These are phyloP conservation scores for Liposcelis brunnea DNA, from an alignment of 2,888 invertebrate species.

Conservation along the genomic window DNA sequence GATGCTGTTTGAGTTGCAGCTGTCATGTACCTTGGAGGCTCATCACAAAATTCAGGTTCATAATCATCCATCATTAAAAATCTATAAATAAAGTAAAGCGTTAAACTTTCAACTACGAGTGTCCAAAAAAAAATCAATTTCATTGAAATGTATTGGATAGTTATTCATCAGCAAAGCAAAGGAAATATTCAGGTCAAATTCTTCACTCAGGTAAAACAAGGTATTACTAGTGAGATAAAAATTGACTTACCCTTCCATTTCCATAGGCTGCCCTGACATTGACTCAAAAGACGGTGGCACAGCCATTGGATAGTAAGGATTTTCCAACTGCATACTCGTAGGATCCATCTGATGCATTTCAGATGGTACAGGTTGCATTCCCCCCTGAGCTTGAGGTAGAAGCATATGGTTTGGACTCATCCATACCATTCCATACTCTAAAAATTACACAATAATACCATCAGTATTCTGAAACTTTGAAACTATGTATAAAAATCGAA, in stretches of 20 bases:
- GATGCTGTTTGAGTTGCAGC: constrained; percentile 37
- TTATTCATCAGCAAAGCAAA: too few species aligned
- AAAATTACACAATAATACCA: constrained; percentile 24
- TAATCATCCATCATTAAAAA: constrained; percentile 18
- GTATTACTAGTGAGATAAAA: too few species aligned
- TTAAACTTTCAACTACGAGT: too few species aligned
- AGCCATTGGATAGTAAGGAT: constrained; percentile 27
- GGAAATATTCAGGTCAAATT: too few species aligned
- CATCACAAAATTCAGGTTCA: constrained; percentile 30
- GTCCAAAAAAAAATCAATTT: neutral
- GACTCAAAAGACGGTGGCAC: constrained; percentile 21
- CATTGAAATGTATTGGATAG: too few species aligned
- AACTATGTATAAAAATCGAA: constrained; percentile 9
- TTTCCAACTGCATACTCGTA: too few species aligned
- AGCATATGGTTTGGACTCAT: constrained; percentile 40
- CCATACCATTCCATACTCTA: constrained; percentile 48
- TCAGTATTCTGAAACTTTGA: constrained; percentile 11
- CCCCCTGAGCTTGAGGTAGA: constrained; percentile 28
- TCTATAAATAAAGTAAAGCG: neutral
- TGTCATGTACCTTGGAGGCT: constrained; percentile 31
- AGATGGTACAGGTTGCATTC: constrained; percentile 26
- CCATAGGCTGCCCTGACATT: constrained; percentile 25
- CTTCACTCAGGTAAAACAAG: too few species aligned
- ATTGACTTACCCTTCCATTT: constrained; percentile 26
- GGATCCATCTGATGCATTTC: constrained; percentile 31